Base-by-base conservation (phyloP, 2,888 invertebrate species). In the Acholoe squamosa region DNA sequence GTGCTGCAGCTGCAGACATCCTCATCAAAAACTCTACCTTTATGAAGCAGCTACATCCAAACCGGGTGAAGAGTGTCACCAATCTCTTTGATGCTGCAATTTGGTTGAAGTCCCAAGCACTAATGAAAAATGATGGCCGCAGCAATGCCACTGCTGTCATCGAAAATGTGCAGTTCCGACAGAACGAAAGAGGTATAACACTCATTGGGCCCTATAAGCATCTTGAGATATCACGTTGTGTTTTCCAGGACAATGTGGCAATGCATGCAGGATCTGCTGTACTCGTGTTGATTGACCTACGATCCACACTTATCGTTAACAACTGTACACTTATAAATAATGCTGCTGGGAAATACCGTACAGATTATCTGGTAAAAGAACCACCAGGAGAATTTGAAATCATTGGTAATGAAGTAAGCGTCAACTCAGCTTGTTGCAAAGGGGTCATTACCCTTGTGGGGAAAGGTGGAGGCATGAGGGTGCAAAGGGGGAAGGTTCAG, bases 191-290 rank as follows among this genome's bases (percentile, higher is more conserved):
- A 19, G 93, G 91, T 7, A 56, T 92, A 19, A 92, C 92, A 5
- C 31, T 91, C 3, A 90, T 92, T 22, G 93, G 93, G n/a, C 89
- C 91, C 25, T 92, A 90, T 90, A 54, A 67, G 34, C 54, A 54
- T 16, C 89, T 92, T 14, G 25, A 19, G 0, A 61, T 93, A n/a
- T 33, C 84, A n/a, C 54, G 89, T 51, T 84, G 90, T 86, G 43
- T 88, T n/a, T 93, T 93, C 90, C 76, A 31, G 33, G 56, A 89
- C 10, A 92, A 92, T 77, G 91, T 91, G 16, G 92, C 92, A 19
- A 92, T 92, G 91, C 93, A 93, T 67, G 92, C 93, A 28, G 93
- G 92, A 0, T 92, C 91, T 10, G 93, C 90, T 56, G 84, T 93
- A 19, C 84, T 93, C 31, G 92, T 92, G 10, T 88, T 93, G 14